Conservation (phyloP, 1,140 invertebrate genomes). For the Euura lappo region DNA sequence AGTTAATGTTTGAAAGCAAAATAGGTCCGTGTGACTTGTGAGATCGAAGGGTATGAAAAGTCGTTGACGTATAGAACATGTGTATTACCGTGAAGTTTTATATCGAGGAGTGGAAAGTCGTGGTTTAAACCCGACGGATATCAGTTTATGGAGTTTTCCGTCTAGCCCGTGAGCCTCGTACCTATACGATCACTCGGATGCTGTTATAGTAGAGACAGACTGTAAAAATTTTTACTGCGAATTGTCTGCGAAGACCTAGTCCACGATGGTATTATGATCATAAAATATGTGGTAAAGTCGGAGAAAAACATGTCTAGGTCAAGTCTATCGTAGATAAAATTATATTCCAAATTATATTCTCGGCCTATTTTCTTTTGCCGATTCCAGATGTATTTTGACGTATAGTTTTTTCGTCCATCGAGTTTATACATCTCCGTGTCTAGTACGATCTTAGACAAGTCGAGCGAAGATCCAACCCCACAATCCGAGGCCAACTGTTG, state of each 20-base stretch:
- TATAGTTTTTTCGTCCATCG: neutral
- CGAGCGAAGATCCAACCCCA: neutral
- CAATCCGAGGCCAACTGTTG: conserved; percentile 51
- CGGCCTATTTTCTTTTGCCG: neutral
- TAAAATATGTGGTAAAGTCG: conserved; percentile 46
- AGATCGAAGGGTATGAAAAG: too few relatives aligned
- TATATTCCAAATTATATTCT: too few relatives aligned
- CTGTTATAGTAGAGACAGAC: conserved; percentile 31
- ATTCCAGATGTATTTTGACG: neutral
- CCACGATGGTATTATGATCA: conserved; percentile 42
- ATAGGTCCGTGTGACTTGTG: too few relatives aligned
- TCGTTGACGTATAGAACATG: too few relatives aligned
- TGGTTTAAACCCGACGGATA: neutral
- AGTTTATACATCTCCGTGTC: neutral
- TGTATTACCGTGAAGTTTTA: too few relatives aligned
- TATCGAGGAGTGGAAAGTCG: too few relatives aligned
- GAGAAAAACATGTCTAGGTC: conserved; percentile 16
- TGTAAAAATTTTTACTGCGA: conserved; percentile 62
- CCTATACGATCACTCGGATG: conserved; percentile 16
- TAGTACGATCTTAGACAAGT: neutral
- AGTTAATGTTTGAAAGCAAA: too few relatives aligned
- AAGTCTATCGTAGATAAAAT: neutral
- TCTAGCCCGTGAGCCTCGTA: neutral
- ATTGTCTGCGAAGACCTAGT: conserved; percentile 57
- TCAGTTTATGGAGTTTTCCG: conserved; percentile 4